Evolutionary conservation across 1,140 invertebrate species (phyloP).

Genomic region (Conus betulinus): DNA sequence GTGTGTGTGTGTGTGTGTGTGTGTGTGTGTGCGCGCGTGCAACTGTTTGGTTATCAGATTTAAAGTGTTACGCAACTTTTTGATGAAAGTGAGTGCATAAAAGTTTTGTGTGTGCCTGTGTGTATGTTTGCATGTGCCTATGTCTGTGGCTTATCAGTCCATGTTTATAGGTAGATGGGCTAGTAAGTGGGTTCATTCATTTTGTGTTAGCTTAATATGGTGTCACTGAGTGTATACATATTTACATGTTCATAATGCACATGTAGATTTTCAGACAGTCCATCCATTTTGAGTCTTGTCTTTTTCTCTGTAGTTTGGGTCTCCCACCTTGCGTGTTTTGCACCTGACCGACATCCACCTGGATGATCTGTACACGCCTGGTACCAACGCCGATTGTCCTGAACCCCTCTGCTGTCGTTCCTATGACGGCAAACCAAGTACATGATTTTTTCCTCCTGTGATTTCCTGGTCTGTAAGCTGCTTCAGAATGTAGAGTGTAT

Average conservation of each 20-base stretch:
- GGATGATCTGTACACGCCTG: slow-evolving; percentile 83
- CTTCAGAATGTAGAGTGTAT: too few species aligned
- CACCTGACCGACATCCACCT: slow-evolving; percentile 90
- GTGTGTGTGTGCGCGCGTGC: not conserved
- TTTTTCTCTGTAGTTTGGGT: slow-evolving; percentile 53
- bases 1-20: too few species aligned
- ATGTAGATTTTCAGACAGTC: not conserved
- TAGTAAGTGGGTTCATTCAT: too few species aligned
- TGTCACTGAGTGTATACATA: too few species aligned
- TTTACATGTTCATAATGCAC: not conserved
- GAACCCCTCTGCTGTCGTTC: slow-evolving; percentile 87
- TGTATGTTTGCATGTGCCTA: not conserved
- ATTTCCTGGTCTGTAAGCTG: too few species aligned
- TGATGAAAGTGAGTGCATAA: too few species aligned
- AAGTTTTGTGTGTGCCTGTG: too few species aligned
- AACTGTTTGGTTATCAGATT: not conserved
- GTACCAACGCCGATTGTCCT: slow-evolving; percentile 82
- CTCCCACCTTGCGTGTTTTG: slow-evolving; percentile 78
- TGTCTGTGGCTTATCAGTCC: not conserved
- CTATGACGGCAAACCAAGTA: slow-evolving; percentile 75
- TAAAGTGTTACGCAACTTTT: too few species aligned
- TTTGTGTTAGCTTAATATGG: too few species aligned
- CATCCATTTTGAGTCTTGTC: not conserved
- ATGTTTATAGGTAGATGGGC: too few species aligned
- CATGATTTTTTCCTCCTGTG: too few species aligned